These are phyloP conservation scores for Brachionus rotundiformis DNA, from an alignment of 1,140 invertebrate species.

Conservation along the genomic window DNA sequence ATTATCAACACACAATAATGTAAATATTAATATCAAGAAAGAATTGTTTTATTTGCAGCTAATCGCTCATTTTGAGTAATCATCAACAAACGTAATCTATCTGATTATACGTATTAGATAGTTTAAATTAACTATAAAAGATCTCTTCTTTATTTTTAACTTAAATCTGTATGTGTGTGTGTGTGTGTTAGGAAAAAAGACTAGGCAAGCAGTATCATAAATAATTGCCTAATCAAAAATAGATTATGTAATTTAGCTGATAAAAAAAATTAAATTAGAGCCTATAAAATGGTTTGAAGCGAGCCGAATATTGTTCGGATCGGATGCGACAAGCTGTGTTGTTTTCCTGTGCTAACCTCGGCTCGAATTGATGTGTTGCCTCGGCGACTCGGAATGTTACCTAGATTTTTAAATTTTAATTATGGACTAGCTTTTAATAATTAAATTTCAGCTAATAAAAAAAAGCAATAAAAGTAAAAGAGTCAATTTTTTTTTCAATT, in stretches of 20 bases:
- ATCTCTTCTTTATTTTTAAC: too few species aligned
- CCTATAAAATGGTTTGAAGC: neutral
- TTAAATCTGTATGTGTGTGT: too few species aligned
- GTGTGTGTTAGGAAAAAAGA: neutral
- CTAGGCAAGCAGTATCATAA: neutral
- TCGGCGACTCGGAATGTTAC: neutral
- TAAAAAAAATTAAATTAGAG: neutral
- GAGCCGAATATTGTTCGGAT: too few species aligned
- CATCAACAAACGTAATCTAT: conserved; percentile 14
- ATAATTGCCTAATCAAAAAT: neutral
- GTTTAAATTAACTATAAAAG: neutral
- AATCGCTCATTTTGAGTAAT: conserved; percentile 12
- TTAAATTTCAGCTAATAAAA: conserved; percentile 1
- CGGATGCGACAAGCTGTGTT: neutral
- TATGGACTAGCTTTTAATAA: neutral
- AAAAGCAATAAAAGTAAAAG: neutral
- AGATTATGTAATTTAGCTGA: conserved; percentile 3
- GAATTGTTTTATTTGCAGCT: neutral
- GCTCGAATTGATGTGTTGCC: neutral
- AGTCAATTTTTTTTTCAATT: neutral
- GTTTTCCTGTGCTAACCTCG: too few species aligned
- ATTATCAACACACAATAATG: neutral
- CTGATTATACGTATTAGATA: conserved; percentile 3
- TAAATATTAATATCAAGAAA: neutral
- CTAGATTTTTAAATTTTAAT: neutral